Conservation (phyloP, 2,797 vertebrate genomes). For the Bovichtus variegatus region DNA sequence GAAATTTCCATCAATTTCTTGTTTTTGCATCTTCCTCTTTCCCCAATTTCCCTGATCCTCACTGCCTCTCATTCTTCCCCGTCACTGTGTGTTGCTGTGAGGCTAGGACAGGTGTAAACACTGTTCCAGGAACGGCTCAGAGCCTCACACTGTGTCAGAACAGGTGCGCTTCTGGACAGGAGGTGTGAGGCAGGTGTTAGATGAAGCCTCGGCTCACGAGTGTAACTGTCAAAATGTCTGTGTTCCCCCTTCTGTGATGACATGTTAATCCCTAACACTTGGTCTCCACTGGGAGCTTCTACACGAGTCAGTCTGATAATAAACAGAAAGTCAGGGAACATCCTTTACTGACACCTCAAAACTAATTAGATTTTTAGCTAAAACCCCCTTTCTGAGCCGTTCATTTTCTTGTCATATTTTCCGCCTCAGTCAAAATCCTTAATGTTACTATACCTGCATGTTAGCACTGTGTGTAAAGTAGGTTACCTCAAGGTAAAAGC, state of each 20-base stretch:
- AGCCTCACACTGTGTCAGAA: slow-evolving; percentile 76
- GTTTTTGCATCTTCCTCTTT: slow-evolving; percentile 61
- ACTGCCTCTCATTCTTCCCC: slow-evolving; percentile 33
- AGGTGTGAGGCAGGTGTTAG: slow-evolving; percentile 82
- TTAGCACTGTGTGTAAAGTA: slow-evolving; percentile 50
- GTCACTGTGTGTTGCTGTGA: slow-evolving; percentile 52
- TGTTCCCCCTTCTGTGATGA: slow-evolving; percentile 78
- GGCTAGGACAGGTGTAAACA: slow-evolving; percentile 78
- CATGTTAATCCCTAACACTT: slow-evolving; percentile 83
- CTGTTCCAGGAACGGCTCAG: slow-evolving; percentile 61
- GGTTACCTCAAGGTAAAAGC: slow-evolving; percentile 63
- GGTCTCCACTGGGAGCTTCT: slow-evolving; percentile 69
- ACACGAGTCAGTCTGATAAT: slow-evolving; percentile 59
- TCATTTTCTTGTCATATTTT: slow-evolving; percentile 35
- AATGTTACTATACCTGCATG: slow-evolving; percentile 11
- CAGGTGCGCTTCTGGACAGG: slow-evolving; percentile 77
- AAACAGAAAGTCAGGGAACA: slow-evolving; percentile 68
- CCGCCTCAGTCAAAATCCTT: slow-evolving; percentile 31
- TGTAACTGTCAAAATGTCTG: slow-evolving; percentile 79
- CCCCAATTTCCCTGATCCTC: slow-evolving; percentile 46
- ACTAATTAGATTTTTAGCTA: slow-evolving; percentile 57
- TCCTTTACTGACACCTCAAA: slow-evolving; percentile 66
- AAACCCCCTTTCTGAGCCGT: slow-evolving; percentile 4
- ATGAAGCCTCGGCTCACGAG: slow-evolving; percentile 73
- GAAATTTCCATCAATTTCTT: slow-evolving; percentile 79